These are phyloP conservation scores for Xiphorhynchus erythropygius DNA, from an alignment of 2,797 vertebrate species.

Conservation along the genomic window DNA sequence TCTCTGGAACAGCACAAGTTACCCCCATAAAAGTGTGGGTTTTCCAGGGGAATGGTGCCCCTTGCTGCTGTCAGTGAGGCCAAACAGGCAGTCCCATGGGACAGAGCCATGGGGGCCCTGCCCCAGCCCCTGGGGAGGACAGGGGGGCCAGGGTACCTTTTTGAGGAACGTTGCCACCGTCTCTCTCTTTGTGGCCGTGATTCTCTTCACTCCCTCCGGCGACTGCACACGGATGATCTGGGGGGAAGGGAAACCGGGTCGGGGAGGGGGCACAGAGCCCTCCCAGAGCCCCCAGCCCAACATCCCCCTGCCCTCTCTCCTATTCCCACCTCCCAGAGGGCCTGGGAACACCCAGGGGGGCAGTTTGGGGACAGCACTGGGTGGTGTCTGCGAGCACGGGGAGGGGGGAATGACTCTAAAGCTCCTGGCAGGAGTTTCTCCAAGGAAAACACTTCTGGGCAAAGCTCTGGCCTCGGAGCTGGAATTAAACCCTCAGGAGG, in stretches of 20 bases:
- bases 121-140: rapidly evolving
- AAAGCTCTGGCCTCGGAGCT: not conserved
- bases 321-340: not conserved
- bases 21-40: rapidly evolving
- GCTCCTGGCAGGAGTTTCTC: not conserved
- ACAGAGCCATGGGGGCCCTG: not conserved
- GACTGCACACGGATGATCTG: constrained; percentile 95
- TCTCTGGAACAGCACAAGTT: not conserved
- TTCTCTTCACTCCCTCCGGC: constrained; percentile 93
- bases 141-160: constrained; percentile 80
- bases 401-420: rapidly evolving
- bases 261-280: not conserved
- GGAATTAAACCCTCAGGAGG: not conserved
- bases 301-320: not conserved
- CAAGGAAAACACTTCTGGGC: not conserved
- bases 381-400: rapidly evolving
- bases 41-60: not conserved
- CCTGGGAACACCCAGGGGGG: rapidly evolving
- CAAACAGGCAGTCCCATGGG: rapidly evolving
- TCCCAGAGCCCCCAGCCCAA: not conserved
- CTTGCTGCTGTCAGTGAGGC: not conserved
- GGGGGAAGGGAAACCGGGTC: not conserved
- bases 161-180: constrained; percentile 90
- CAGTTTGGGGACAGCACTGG: rapidly evolving
- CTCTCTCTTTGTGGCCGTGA: constrained; percentile 89